A percentile compares a stretch with the other conserved stretches of the same genome.
Evolutionary conservation across 2,888 invertebrate species (phyloP).

Genomic region (Therioaphis trifolii): DNA sequence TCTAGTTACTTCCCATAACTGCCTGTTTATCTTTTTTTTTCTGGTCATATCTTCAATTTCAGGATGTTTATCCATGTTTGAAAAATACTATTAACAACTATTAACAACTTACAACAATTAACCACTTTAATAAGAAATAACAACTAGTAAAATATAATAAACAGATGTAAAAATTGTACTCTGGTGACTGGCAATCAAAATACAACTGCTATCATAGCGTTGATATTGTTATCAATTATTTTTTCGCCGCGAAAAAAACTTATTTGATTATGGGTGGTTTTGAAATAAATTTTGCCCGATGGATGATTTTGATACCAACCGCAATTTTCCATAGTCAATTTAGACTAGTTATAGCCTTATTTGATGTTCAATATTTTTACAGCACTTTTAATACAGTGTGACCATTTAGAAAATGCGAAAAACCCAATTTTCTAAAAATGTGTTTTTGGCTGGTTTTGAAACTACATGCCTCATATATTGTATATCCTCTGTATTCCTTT

Average conservation of each 20-base stretch:
- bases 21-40: no score
- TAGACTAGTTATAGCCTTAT: background rate
- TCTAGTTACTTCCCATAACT: no score
- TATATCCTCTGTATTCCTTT: no score
- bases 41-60: no score
- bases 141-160: no score
- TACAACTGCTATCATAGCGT: background rate
- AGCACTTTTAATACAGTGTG: background rate
- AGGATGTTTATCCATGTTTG: no score
- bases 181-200: no score
- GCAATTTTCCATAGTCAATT: background rate
- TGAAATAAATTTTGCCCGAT: background rate
- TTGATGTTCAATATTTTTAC: constrained; percentile 12
- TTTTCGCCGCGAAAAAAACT: background rate
- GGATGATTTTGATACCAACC: background rate
- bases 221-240: constrained; percentile 3
- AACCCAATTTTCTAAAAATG: background rate
- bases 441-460: constrained; percentile 1
- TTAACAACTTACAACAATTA: no score
- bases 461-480: background rate
- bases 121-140: no score
- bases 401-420: constrained; percentile 4
- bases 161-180: no score
- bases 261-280: background rate
- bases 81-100: no score